Base-by-base conservation (phyloP, 92 coral and sea anemone species). In the Palythoa grandis region DNA sequence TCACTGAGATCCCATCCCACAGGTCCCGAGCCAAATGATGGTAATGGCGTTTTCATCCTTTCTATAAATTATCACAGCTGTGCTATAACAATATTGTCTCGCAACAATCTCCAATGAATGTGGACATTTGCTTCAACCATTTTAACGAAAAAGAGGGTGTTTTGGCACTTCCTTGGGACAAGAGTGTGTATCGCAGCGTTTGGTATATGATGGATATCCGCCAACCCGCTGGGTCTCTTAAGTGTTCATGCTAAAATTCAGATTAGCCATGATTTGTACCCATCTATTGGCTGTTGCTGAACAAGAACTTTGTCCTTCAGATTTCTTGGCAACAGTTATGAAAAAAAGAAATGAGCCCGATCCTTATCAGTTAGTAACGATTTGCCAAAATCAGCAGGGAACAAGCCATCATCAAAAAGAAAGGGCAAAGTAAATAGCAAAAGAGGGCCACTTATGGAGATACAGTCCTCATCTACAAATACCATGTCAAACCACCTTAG, bases 211-310 rank as follows among this genome's bases (percentile, higher is more conserved):
- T 76, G 91, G 84, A 47, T 23, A 38, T 50, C 12, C 57, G 70
- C 5, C 76, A 78, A 19, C 74, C 48, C 15, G 78, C 40, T 67
- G 85, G 87, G 11, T 16, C 79, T 38, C 67, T 86, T 9, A 86
- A 86, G 57, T 86, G 89, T 60, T 86, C 86, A 63, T 86, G 89
- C 74, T 71, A 6, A 88, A 83, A 53, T 88, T 50, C 63, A 83
- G 82, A 76, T 88, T 88, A 7, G 84, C 88, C 38, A 65, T 78
- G 87, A 77, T 87, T 47, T 79, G 89, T 29, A 48, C 70, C 56
- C 87, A 78, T 40, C 29, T 79, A n/a, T 83, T 88, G 74, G 88
- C 91, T 57, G 91, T 83, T 74, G 88, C 91, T 39, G 91, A 66
- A 50, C 39, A 83, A 40, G 83, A 88, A 82, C 22, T 17, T 54